Percentiles rank a stretch among this genome's conserved stretches.
These are phyloP conservation scores for Synergus itoensis DNA, from an alignment of 2,888 invertebrate species.

Conservation along the genomic window DNA sequence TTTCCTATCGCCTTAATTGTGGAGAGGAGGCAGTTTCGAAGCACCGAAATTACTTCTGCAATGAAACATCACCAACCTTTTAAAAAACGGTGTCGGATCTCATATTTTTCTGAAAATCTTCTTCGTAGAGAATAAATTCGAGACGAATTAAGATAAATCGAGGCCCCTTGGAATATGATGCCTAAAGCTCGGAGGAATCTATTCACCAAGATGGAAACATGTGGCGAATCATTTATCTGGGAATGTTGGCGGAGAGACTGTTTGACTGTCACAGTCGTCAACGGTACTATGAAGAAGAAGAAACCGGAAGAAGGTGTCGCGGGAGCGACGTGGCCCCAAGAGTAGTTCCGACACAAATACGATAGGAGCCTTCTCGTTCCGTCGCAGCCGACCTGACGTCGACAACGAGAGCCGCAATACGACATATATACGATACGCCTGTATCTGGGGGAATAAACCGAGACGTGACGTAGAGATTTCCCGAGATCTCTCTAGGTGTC, in stretches of 20 bases:
- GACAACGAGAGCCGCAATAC: conserved; percentile 55
- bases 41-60: neutral
- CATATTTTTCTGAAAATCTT: neutral
- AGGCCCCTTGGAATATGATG: too few species aligned
- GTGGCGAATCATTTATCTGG: conserved; percentile 24
- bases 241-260: conserved; percentile 12
- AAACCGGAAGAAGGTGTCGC: conserved; percentile 50
- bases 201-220: conserved; percentile 12
- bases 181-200: neutral
- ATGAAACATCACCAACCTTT: too few species aligned
- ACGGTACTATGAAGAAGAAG: conserved; percentile 35
- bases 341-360: conserved; percentile 52
- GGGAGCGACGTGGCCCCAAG: conserved; percentile 35
- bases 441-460: conserved; percentile 54
- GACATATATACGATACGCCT: conserved; percentile 50
- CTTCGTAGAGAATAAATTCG: neutral
- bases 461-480: conserved; percentile 46
- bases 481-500: conserved; percentile 54
- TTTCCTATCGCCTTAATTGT: neutral
- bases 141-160: neutral
- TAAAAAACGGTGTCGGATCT: too few species aligned
- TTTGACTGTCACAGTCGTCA: conserved; percentile 29
- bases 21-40: neutral
- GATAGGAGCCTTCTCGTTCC: conserved; percentile 46
- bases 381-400: conserved; percentile 48